Evolutionary conservation across 2,888 invertebrate species (phyloP).

Genomic region (Sepiola atlantica): DNA sequence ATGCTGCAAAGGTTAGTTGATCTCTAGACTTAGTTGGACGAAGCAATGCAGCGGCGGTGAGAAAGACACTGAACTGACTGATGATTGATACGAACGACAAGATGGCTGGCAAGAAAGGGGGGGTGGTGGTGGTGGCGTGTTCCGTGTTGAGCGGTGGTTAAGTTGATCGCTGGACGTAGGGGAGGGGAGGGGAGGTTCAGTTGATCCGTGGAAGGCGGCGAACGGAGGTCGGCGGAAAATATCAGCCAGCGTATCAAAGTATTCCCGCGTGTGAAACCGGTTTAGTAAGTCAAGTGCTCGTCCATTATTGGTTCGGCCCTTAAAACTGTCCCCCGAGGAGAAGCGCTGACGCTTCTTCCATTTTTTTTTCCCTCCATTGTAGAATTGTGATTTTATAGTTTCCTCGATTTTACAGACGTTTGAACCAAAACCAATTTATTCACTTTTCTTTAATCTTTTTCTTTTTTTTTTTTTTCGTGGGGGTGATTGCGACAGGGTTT

Average conservation of each 20-base stretch:
- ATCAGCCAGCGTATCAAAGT: background rate
- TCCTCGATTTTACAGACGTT: background rate
- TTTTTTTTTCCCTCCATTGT: background rate
- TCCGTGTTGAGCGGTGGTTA: background rate
- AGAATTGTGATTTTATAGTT: background rate
- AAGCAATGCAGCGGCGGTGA: no score
- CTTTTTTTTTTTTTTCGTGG: no score
- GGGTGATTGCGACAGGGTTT: no score
- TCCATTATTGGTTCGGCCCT: background rate
- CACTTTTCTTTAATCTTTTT: no score
- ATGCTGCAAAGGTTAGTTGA: no score
- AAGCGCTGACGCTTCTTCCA: background rate
- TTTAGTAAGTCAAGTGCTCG: constrained; percentile 9
- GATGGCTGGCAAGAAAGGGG: no score
- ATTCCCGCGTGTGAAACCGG: background rate
- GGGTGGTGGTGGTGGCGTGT: no score
- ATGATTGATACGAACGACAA: no score
- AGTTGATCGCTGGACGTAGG: background rate
- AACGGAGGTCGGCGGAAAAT: background rate
- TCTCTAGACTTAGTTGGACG: no score
- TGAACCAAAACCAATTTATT: background rate
- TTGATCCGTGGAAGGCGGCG: background rate
- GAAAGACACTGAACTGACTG: no score
- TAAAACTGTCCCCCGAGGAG: constrained; percentile 23
- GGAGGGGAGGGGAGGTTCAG: no score